Conservation (phyloP, 2,797 vertebrate genomes). For the Neoniphon sammara region DNA sequence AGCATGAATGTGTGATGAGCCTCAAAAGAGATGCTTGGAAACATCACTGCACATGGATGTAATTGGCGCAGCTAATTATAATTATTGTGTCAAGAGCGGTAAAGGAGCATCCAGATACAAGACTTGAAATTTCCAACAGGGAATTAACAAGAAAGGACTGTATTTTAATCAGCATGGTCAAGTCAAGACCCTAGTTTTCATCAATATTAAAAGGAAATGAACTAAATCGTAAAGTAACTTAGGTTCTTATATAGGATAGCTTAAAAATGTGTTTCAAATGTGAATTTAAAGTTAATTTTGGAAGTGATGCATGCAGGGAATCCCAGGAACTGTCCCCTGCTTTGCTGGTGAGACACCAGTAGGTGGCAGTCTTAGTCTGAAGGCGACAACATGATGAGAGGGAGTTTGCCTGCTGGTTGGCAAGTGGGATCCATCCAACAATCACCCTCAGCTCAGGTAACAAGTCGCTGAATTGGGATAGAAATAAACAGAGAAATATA, state of each 20-base stretch:
- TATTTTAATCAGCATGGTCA: not conserved
- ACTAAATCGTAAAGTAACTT: not conserved
- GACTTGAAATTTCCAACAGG: not conserved
- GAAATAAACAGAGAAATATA: too few relatives aligned
- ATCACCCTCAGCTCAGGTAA: not conserved
- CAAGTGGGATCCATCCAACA: not conserved
- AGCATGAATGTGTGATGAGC: constrained; percentile 60
- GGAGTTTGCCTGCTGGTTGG: not conserved
- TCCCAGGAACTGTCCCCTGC: not conserved
- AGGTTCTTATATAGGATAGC: not conserved
- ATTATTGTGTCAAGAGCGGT: constrained; percentile 9
- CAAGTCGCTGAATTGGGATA: not conserved
- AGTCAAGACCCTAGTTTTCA: not conserved
- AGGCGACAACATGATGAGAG: not conserved
- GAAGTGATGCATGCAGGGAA: not conserved
- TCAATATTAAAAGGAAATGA: too few relatives aligned
- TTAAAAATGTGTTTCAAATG: constrained; percentile 1
- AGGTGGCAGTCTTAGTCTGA: constrained; percentile 76
- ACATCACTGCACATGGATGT: constrained; percentile 45
- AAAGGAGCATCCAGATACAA: constrained; percentile 8
- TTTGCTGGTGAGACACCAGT: constrained; percentile 61
- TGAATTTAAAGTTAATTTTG: too few relatives aligned
- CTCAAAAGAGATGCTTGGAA: constrained; percentile 48
- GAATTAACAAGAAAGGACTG: not conserved
- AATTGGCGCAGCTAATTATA: constrained; percentile 61